Percentiles rank a stretch among this genome's conserved stretches.
These are phyloP conservation scores for Gallinago stenura DNA, from an alignment of 2,797 vertebrate species.

Conservation along the genomic window DNA sequence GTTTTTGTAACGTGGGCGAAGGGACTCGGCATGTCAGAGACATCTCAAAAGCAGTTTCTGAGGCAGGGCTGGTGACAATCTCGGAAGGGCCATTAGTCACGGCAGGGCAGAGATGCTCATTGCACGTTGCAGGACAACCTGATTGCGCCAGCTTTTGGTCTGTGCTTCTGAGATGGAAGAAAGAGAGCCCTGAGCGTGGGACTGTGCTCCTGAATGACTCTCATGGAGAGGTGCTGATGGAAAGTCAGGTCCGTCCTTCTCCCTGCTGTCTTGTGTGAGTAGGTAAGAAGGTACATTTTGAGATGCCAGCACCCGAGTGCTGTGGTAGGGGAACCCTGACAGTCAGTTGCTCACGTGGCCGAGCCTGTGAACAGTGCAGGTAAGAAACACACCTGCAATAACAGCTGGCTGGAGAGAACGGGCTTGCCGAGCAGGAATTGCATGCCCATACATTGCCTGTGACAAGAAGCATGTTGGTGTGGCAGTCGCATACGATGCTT, in stretches of 20 bases:
- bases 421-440: not conserved
- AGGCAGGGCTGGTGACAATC: not conserved
- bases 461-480: not conserved
- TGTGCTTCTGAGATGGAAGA: not conserved
- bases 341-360: not conserved
- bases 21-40: not conserved
- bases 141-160: not conserved
- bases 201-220: not conserved
- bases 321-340: not conserved
- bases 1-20: not conserved
- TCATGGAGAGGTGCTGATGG: not conserved
- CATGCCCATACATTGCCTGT: not conserved
- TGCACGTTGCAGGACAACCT: not conserved
- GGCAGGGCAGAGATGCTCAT: not conserved
- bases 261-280: not conserved
- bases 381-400: constrained; percentile 6
- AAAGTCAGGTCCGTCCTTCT: not conserved
- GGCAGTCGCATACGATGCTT: not conserved
- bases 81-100: not conserved
- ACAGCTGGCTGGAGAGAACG: not conserved
- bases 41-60: not conserved
- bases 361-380: not conserved
- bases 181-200: not conserved
- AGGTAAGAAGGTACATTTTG: not conserved
- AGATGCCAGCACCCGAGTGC: not conserved